A percentile compares a stretch with the other conserved stretches of the same genome.
phyloP scores from a whole-genome alignment of 2,797 vertebrate genomes.

The Falco concolor region DNA sequence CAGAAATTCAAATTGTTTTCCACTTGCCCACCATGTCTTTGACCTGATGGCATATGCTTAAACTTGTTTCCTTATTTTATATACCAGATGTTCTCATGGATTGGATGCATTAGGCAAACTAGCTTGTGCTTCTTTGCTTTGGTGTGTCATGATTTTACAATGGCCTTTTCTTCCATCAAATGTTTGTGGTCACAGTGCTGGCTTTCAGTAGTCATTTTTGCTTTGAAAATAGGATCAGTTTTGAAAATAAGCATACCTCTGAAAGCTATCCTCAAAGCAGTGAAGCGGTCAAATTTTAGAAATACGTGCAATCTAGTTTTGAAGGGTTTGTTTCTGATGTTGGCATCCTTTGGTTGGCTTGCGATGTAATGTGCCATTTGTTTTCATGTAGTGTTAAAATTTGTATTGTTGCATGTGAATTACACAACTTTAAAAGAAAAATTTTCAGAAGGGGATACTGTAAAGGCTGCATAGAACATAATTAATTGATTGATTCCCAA shows the following conservation, averaged over 20 bases:
- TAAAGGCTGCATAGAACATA: not conserved
- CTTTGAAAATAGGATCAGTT: not conserved
- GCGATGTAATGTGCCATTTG: not conserved
- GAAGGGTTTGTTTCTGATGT: not conserved
- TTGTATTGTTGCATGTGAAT: not conserved
- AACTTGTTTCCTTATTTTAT: not conserved
- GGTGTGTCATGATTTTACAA: not conserved
- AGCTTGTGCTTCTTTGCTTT: not conserved
- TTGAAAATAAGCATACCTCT: not conserved
- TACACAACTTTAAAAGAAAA: not conserved
- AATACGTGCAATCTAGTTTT: not conserved
- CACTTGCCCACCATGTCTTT: not conserved
- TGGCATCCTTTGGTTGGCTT: not conserved
- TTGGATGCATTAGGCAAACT: not conserved
- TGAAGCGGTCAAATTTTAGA: not conserved
- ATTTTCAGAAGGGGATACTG: not conserved
- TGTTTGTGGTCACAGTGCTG: not conserved
- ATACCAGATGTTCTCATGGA: not conserved
- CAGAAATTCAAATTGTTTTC: not conserved
- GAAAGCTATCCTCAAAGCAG: not conserved
- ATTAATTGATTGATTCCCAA: not conserved
- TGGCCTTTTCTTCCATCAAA: not conserved
- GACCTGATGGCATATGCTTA: not conserved
- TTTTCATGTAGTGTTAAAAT: not conserved
- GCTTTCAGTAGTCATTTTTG: not conserved